phyloP scores from a whole-genome alignment of 2,888 invertebrate genomes.

The Lasioglossum oenotherae region DNA sequence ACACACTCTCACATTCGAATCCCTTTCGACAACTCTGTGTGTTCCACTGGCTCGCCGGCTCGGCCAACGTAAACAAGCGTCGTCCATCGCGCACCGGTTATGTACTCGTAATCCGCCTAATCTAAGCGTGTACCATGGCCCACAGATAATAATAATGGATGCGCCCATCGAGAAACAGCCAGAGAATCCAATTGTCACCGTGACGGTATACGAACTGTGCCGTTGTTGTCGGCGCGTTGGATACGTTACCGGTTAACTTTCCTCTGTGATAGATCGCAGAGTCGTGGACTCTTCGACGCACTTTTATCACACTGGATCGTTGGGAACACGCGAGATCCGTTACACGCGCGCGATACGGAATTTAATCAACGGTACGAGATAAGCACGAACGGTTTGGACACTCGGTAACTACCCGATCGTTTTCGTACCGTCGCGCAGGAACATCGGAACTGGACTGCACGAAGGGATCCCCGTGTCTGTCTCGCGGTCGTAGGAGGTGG shows the following conservation, averaged over 20 bases:
- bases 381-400: neutral
- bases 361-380: constrained; percentile 1
- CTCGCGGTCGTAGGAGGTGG: constrained; percentile 60
- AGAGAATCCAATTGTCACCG: constrained; percentile 55
- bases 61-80: constrained; percentile 24
- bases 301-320: constrained; percentile 13
- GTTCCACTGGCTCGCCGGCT: neutral
- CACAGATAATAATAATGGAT: constrained; percentile 1
- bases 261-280: neutral
- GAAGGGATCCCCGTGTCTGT: constrained; percentile 62
- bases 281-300: neutral
- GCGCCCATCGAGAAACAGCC: neutral
- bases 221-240: neutral
- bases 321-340: neutral
- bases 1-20: constrained; percentile 13
- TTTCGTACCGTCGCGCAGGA: constrained; percentile 78
- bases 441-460: constrained; percentile 82
- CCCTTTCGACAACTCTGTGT: constrained; percentile 27
- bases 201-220: constrained; percentile 8
- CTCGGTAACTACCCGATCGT: constrained; percentile 26
- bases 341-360: neutral
- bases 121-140: constrained; percentile 38
- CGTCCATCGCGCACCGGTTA: constrained; percentile 30
- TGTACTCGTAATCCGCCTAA: constrained; percentile 73
- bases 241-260: constrained; percentile 46